A percentile compares a stretch with the other conserved stretches of the same genome.
Conservation (phyloP, 2,797 vertebrate genomes). For the Leptodactylus fallax region DNA sequence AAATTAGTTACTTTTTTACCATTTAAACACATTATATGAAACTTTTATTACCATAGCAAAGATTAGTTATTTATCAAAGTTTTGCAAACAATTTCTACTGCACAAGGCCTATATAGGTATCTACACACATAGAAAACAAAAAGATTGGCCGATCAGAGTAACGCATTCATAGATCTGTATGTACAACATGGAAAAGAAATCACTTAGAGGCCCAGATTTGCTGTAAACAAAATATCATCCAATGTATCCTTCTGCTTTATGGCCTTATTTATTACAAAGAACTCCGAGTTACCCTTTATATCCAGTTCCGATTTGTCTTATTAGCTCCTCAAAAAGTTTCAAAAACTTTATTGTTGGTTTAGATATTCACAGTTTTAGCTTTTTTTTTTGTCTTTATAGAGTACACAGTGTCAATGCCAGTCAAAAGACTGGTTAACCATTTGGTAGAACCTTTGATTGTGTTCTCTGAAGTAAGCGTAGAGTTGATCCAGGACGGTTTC, state of each 20-base stretch:
- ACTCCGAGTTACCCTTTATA: conserved; percentile 30
- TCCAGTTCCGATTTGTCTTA: conserved; percentile 48
- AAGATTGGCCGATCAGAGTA: not conserved
- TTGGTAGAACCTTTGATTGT: conserved; percentile 91
- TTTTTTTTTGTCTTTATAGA: not conserved
- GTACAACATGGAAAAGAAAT: conserved; percentile 27
- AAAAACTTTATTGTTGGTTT: not conserved
- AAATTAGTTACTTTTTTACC: conserved; percentile 49
- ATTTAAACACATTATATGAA: conserved; percentile 53
- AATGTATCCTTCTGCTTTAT: not conserved
- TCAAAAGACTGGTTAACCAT: conserved; percentile 91
- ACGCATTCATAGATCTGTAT: conserved; percentile 33
- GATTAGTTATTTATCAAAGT: conserved; percentile 43
- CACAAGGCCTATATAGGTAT: conserved; percentile 41
- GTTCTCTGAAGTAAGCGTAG: conserved; percentile 88
- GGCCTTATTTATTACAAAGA: conserved; percentile 49
- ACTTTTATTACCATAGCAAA: conserved; percentile 51
- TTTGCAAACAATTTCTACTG: conserved; percentile 37
- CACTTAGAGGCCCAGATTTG: not conserved
- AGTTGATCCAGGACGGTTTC: conserved; percentile 87
- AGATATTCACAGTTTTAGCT: conserved; percentile 41
- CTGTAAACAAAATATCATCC: conserved; percentile 17
- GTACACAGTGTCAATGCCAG: conserved; percentile 80
- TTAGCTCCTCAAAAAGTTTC: not conserved
- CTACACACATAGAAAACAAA: conserved; percentile 50